Percentiles rank a stretch among this genome's conserved stretches.
Evolutionary conservation across 2,888 invertebrate species (phyloP).

Genomic region (Drosophila quinaria): DNA sequence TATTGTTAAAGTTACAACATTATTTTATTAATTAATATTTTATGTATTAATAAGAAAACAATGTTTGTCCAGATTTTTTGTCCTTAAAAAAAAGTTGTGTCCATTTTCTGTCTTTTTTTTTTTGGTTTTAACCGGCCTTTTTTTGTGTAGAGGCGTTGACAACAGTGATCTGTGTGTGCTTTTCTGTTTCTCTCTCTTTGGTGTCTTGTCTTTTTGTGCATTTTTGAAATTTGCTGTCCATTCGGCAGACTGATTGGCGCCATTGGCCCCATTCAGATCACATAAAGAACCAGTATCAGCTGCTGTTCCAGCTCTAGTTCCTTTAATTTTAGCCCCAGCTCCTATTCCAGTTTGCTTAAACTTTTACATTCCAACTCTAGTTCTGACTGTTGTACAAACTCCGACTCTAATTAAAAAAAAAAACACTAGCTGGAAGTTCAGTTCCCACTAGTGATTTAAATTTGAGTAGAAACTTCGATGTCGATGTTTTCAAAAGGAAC

Average conservation of each 20-base stretch:
- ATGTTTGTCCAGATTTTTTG: no score
- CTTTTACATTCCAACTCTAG: background rate
- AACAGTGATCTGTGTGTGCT: no score
- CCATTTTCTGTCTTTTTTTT: no score
- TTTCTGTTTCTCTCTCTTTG: conserved; percentile 12
- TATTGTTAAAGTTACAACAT: no score
- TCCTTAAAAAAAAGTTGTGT: no score
- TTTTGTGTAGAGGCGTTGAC: no score
- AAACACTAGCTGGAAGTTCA: background rate
- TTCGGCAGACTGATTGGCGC: conserved; percentile 56
- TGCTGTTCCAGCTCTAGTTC: conserved; percentile 1
- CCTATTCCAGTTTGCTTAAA: background rate
- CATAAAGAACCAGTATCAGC: background rate
- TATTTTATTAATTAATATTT: no score
- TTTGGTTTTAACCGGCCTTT: no score
- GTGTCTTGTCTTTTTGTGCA: conserved; percentile 19
- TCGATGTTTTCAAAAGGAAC: no score
- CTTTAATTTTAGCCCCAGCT: background rate
- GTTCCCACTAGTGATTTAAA: background rate
- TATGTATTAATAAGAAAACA: no score
- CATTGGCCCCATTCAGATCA: conserved; percentile 28
- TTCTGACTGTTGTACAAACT: background rate
- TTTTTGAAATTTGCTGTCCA: conserved; percentile 47
- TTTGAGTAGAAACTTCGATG: no score
- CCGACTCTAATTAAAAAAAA: no score